These are phyloP conservation scores for Podarcis muralis DNA, from an alignment of 2,113 vertebrate species.

Conservation along the genomic window DNA sequence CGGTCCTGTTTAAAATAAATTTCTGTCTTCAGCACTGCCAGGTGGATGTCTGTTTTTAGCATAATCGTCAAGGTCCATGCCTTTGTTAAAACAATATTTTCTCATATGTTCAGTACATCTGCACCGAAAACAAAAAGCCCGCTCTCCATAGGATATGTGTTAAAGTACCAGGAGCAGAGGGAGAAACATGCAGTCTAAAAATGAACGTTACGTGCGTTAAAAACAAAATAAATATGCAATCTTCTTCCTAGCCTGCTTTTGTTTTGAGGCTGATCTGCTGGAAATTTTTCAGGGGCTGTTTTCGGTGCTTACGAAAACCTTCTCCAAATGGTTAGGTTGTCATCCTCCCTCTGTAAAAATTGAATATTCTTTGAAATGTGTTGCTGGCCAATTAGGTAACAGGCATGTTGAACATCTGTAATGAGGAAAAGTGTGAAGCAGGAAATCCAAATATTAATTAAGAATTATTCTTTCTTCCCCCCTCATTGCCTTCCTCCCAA, in stretches of 20 bases:
- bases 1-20: conserved; percentile 52
- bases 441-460: neutral
- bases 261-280: conserved; percentile 31
- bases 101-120: conserved; percentile 53
- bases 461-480: neutral
- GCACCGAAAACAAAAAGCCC: conserved; percentile 48
- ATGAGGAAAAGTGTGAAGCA: neutral
- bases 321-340: neutral
- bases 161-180: conserved; percentile 7
- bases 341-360: neutral
- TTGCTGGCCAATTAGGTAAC: no score
- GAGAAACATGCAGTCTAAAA: conserved; percentile 40
- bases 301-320: neutral
- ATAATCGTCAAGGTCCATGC: conserved; percentile 62
- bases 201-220: conserved; percentile 25
- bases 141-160: conserved; percentile 33
- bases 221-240: neutral
- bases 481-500: neutral
- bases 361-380: neutral
- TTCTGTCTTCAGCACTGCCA: conserved; percentile 57
- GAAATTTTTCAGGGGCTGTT: conserved; percentile 16
- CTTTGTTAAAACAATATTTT: conserved; percentile 61
- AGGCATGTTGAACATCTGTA: neutral
- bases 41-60: conserved; percentile 66
- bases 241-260: conserved; percentile 35